phyloP scores from a whole-genome alignment of 1,140 invertebrate genomes.

The Ephestia elutella region DNA sequence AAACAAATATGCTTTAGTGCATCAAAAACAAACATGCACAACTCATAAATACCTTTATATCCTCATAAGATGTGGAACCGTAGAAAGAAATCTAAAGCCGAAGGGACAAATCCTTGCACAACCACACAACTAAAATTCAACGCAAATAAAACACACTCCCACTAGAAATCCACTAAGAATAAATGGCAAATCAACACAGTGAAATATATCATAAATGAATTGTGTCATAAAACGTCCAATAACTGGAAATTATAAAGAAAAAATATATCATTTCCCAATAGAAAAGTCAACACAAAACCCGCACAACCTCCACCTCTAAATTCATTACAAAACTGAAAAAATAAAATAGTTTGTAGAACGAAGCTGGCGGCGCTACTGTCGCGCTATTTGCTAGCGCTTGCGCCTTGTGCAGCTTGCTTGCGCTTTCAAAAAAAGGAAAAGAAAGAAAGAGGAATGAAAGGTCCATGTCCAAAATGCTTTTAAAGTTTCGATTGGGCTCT shows the following conservation, averaged over 20 bases:
- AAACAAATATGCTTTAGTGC: neutral
- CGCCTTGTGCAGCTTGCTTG: conserved; percentile 29
- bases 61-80: conserved; percentile 19
- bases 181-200: conserved; percentile 29
- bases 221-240: conserved; percentile 58
- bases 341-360: conserved; percentile 15
- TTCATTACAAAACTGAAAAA: conserved; percentile 64
- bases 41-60: conserved; percentile 30
- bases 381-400: conserved; percentile 28
- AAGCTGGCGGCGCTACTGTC: conserved; percentile 35
- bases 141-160: conserved; percentile 52
- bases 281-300: conserved; percentile 35
- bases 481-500: too few species aligned
- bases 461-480: too few species aligned
- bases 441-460: too few species aligned
- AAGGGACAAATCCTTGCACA: conserved; percentile 60
- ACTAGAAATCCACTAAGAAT: conserved; percentile 40
- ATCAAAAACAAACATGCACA: conserved; percentile 2
- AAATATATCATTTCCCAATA: conserved; percentile 56
- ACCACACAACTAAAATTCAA: conserved; percentile 56
- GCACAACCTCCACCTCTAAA: conserved; percentile 53
- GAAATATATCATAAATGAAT: conserved; percentile 47
- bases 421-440: conserved; percentile 42
- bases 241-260: conserved; percentile 48
- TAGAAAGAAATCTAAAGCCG: conserved; percentile 27